Conservation (phyloP, 2,113 vertebrate species). For the Salvelinus alpinus region DNA sequence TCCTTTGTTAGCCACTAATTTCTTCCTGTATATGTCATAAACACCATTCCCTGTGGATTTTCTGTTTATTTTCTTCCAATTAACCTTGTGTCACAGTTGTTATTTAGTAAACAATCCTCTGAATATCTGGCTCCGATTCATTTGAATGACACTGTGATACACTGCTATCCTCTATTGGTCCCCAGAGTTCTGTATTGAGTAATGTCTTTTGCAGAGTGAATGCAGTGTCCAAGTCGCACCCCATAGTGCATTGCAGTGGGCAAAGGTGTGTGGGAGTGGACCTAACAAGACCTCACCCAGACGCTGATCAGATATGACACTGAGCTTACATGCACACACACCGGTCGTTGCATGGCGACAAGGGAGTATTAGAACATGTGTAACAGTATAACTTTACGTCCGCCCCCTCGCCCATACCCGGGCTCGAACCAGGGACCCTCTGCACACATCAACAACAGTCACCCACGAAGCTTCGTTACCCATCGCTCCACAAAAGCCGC, state of each 20-base stretch:
- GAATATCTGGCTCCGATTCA: no score
- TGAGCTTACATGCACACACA: neutral
- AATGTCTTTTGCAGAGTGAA: neutral
- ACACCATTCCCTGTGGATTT: neutral
- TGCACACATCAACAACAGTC: no score
- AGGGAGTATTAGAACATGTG: neutral
- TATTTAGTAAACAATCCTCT: no score
- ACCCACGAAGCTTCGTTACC: no score
- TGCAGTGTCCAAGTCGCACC: neutral
- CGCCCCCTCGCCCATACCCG: no score
- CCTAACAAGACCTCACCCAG: neutral
- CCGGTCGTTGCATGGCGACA: neutral
- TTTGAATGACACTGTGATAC: no score
- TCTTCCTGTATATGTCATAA: neutral
- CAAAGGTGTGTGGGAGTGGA: neutral
- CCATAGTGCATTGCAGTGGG: neutral
- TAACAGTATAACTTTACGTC: no score
- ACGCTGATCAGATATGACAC: neutral
- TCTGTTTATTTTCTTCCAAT: neutral
- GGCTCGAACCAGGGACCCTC: no score
- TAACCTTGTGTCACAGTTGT: neutral
- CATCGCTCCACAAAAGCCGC: no score
- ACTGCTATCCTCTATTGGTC: no score
- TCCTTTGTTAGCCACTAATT: slow-evolving; percentile 2
- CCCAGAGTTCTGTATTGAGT: neutral